Evolutionary conservation across 2,113 vertebrate genomes (phyloP).

Genomic region (human (Homo sapiens)): GRCh38 chr7:142355001-142355500

Average conservation of each 20-base stretch:
- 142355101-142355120: background rate
- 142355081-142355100: background rate
- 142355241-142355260: background rate
- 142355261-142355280: background rate
- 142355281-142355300: background rate
- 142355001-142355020: too few relatives aligned
- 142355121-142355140: background rate
- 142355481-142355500: background rate
- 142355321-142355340: background rate
- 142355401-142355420: background rate
- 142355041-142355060: background rate
- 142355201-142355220: background rate
- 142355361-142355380: background rate
- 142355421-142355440: background rate
- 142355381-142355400: background rate
- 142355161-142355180: background rate
- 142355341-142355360: background rate
- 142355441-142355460: background rate
- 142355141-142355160: background rate
- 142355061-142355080: background rate
- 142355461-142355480: background rate
- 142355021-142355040: background rate
- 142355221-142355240: background rate
- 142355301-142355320: background rate
- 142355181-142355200: background rate